phyloP scores from a whole-genome alignment of 1,140 invertebrate genomes.

The Gonatopus flavifemur region DNA sequence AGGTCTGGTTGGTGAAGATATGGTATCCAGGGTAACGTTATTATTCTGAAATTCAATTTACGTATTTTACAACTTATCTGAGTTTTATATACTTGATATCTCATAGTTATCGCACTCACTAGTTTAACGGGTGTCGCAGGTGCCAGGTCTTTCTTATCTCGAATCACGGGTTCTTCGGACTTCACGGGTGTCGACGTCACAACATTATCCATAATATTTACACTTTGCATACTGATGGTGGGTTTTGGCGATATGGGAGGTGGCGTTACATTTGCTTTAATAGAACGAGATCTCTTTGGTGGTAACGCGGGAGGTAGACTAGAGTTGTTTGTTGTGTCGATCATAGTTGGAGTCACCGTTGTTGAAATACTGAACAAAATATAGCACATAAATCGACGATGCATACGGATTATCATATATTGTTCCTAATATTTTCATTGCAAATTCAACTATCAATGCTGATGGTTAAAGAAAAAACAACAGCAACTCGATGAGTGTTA shows the following conservation, averaged over 20 bases:
- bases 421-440: neutral
- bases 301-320: constrained; percentile 74
- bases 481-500: too few relatives aligned
- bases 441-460: neutral
- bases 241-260: constrained; percentile 52
- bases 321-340: constrained; percentile 45
- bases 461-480: neutral
- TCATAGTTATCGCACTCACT: too few relatives aligned
- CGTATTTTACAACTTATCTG: too few relatives aligned
- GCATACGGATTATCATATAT: neutral
- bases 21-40: constrained; percentile 40
- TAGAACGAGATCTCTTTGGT: constrained; percentile 67
- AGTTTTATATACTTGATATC: too few relatives aligned
- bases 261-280: constrained; percentile 53
- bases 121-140: constrained; percentile 34
- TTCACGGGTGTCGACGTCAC: constrained; percentile 50
- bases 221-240: constrained; percentile 41
- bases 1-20: constrained; percentile 40
- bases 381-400: too few relatives aligned
- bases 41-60: constrained; percentile 46
- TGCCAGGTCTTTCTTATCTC: constrained; percentile 41
- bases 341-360: constrained; percentile 46
- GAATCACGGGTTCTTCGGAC: constrained; percentile 28
- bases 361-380: constrained; percentile 38
- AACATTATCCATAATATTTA: constrained; percentile 43